Evolutionary conservation across 2,797 vertebrate species (phyloP).

Genomic region (Streptopelia turtur): DNA sequence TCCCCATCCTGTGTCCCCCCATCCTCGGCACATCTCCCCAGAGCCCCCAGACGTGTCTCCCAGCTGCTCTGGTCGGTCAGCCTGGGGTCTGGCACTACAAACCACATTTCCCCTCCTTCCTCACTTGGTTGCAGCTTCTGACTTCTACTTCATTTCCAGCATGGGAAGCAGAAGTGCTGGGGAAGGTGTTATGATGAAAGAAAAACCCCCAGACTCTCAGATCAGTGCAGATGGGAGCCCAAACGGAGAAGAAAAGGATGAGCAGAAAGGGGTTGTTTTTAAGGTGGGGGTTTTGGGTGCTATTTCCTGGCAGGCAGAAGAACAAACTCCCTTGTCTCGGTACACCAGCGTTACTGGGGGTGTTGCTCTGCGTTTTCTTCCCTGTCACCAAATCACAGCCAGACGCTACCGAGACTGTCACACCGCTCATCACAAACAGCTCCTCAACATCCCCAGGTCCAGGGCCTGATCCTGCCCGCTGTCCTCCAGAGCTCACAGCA

Average conservation of each 20-base stretch:
- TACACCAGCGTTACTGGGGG: not conserved
- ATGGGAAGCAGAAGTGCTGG: slow-evolving; percentile 2
- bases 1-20: not conserved
- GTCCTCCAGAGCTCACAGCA: not conserved
- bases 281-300: not conserved
- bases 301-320: not conserved
- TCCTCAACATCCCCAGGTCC: not conserved
- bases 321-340: fast-evolving
- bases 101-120: not conserved
- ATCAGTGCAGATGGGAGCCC: fast-evolving
- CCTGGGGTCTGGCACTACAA: not conserved
- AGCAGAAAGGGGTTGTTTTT: not conserved
- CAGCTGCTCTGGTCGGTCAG: not conserved
- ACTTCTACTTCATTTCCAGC: not conserved
- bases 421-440: not conserved
- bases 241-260: not conserved
- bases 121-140: not conserved
- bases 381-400: not conserved
- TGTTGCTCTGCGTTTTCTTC: not conserved
- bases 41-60: not conserved
- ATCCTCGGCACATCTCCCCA: not conserved
- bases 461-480: not conserved
- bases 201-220: not conserved
- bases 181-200: not conserved
- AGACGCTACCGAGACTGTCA: not conserved